phyloP scores from a whole-genome alignment of 2,113 vertebrate species.

The Ceyx melanurus region DNA sequence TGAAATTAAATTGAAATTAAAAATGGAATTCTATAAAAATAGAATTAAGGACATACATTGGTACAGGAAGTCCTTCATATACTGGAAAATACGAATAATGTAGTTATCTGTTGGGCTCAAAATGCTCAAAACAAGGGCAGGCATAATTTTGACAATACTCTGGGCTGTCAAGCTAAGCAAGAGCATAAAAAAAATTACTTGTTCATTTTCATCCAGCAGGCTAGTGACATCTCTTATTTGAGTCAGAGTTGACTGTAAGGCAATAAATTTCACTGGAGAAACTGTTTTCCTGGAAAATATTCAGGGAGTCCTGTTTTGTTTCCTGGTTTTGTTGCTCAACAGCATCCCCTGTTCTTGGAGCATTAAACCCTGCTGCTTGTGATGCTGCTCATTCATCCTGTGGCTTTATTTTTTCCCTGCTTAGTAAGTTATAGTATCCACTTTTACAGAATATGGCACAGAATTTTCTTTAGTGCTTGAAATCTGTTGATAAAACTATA shows the following conservation, averaged over 20 bases:
- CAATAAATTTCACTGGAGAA: background rate
- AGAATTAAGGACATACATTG: rapidly evolving
- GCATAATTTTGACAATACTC: background rate
- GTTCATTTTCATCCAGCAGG: background rate
- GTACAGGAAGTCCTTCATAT: background rate
- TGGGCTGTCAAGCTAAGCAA: rapidly evolving
- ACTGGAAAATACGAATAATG: background rate
- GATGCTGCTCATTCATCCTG: background rate
- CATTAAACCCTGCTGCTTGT: rapidly evolving
- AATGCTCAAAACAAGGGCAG: background rate
- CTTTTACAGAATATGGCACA: background rate
- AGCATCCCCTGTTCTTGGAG: background rate
- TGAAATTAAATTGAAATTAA: background rate
- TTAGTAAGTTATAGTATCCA: background rate
- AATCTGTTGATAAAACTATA: background rate
- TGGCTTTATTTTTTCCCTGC: background rate
- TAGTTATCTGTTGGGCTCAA: background rate
- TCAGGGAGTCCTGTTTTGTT: background rate
- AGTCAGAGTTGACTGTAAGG: background rate
- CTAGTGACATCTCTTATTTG: background rate
- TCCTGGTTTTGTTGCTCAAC: background rate
- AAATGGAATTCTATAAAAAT: background rate
- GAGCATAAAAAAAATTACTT: background rate
- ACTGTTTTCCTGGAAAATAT: background rate
- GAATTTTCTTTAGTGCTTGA: background rate